A percentile compares a stretch with the other conserved stretches of the same genome.
Conservation (phyloP, 2,113 vertebrate species). For the Neodon shergylaensis region DNA sequence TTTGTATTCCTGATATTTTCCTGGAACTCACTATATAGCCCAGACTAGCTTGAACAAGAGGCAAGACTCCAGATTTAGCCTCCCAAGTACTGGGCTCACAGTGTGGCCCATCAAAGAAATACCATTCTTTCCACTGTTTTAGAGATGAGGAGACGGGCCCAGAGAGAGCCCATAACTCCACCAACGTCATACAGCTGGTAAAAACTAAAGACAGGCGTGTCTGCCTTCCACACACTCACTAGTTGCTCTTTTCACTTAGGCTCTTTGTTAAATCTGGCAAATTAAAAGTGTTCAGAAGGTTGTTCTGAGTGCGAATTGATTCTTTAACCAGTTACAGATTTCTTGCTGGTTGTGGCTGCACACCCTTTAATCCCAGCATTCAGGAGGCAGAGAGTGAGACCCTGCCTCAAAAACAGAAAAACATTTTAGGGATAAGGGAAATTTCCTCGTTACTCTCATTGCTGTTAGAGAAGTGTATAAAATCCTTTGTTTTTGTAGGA, state of each 20-base stretch:
- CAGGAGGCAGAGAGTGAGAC: background rate
- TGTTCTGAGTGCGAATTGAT: background rate
- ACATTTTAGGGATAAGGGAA: background rate
- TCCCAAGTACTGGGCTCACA: background rate
- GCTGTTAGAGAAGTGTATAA: background rate
- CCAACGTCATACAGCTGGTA: background rate
- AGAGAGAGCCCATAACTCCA: background rate
- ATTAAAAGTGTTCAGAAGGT: background rate
- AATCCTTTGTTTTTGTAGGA: background rate
- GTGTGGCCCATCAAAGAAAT: background rate
- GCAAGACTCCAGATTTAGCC: background rate
- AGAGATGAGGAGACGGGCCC: background rate
- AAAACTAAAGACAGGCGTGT: background rate
- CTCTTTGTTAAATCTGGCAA: conserved; percentile 7
- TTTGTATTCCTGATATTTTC: background rate
- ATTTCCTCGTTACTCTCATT: background rate
- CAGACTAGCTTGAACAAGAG: background rate
- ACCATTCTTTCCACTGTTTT: background rate
- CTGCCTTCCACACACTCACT: background rate
- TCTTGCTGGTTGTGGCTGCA: background rate
- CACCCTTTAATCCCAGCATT: background rate
- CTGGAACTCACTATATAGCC: background rate
- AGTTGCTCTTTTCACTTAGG: background rate
- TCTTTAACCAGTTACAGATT: background rate
- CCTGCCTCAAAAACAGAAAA: background rate